A percentile compares a stretch with the other conserved stretches of the same genome.
These are phyloP conservation scores for Frieseomelitta varia DNA, from an alignment of 1,140 invertebrate genomes.

Conservation along the genomic window DNA sequence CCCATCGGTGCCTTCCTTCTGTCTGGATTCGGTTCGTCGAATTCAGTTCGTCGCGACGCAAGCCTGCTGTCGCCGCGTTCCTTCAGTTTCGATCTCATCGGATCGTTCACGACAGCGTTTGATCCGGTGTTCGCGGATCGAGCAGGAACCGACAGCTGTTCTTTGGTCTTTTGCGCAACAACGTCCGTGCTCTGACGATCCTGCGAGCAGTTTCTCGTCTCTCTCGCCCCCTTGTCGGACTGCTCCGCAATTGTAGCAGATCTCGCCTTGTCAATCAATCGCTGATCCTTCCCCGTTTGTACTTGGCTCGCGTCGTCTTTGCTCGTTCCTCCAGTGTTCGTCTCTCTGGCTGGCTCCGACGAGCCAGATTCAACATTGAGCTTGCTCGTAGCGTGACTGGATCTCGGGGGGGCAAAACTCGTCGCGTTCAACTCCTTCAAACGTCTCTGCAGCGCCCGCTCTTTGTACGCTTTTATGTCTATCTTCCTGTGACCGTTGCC, in stretches of 20 bases:
- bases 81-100: background rate
- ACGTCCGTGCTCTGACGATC: background rate
- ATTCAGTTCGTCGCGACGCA: background rate
- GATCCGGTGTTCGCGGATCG: background rate
- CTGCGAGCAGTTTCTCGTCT: background rate
- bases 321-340: background rate
- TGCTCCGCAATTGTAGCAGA: background rate
- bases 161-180: background rate
- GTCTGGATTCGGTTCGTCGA: background rate
- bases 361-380: background rate
- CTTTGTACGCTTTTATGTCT: slow-evolving; percentile 77
- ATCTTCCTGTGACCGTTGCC: slow-evolving; percentile 67
- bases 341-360: background rate
- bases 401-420: background rate
- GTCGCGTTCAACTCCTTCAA: slow-evolving; percentile 61
- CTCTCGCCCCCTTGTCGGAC: background rate
- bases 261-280: background rate
- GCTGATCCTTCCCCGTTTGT: background rate
- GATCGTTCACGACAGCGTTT: background rate
- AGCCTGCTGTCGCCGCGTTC: background rate
- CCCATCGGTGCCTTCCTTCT: background rate
- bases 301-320: background rate
- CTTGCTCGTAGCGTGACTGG: background rate
- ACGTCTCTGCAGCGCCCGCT: slow-evolving; percentile 69
- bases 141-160: background rate